Base-by-base conservation (phyloP, 2,797 vertebrate species). In the Pseudocheirus occidentalis region DNA sequence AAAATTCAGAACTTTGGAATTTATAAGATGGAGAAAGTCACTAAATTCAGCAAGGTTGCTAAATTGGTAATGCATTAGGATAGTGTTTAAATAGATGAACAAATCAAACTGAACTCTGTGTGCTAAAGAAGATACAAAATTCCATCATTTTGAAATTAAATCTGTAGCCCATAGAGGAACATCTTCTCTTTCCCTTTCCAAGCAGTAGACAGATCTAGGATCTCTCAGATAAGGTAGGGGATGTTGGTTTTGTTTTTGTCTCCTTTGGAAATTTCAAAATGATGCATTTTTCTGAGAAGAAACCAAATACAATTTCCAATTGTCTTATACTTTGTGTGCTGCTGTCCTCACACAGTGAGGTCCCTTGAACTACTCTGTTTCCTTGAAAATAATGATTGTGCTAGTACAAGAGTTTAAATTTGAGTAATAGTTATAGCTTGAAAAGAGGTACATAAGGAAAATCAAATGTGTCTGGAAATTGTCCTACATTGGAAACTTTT, bases 91-190 rank as follows among this genome's bases (percentile, higher is more conserved):
- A 96, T 97, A 96, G 29, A 34, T 95, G 90, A 96, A 90, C 59
- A 94, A 94, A 94, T 58, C 89, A 13, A 92, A 62, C 34, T 87
- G 90, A 95, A 94, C 94, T 95, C 54, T 96, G n/a, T 46, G 95
- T 91, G 90, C 66, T 93, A 66, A 91, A 73, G 92, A 21, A 16
- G 50, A 91, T 62, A 91, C 40, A 46, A 94, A 62, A 93, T 95
- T 87, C 90, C 94, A 96, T 92, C 50, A 14, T n/a, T 16, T 24
- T 90, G 54, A 16, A 13, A 46, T 89, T 92, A 95, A 94, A 90
- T 92, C 40, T 95, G 2, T 28, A 90, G 24, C 46, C 24, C 73
- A 93, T 46, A 50, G 24, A 24, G 92, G 54, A 73, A 90, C 91
- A 94, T 55, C 9, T 91, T 97, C 28, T 46, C 9, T 40, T 92